Base-by-base conservation (phyloP, 1,140 invertebrate genomes). In the Acromyrmex charruanus region DNA sequence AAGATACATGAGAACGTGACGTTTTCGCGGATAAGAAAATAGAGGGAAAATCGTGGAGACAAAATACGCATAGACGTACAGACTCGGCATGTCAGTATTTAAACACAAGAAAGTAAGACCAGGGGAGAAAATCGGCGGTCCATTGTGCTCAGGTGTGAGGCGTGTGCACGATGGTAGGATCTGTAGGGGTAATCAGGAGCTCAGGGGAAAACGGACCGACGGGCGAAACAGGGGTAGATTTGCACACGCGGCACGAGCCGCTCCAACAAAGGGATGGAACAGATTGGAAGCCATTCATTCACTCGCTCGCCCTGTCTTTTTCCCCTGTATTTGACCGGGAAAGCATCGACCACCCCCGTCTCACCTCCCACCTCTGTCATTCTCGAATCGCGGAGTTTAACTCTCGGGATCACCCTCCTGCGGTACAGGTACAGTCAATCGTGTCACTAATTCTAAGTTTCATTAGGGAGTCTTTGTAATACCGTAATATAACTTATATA, bases 221-320 rank as follows among this genome's bases (percentile, higher is more conserved):
- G 82, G 90, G 59, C 12, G 14, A 75, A 72, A 75, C 84, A 68
- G 68, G 89, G 92, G 89, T 86, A 77, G 91, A 86, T 95, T 95
- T 95, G 95, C 94, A 93, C 94, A 94, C 94, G 94, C 95, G 95
- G 93, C 95, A 95, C 95, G 94, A 94, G 94, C 92, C 94, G 91
- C 89, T 77, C 66, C 89, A 92, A 93, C 93, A 94, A 94, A 94
- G 94, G 92, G 90, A 93, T 91, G 89, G 89, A 90, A 90, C 90
- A 90, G 90, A 90, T 91, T 90, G 89, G 90, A 88, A 91, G 89
- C 92, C 92, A 92, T 87, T 91, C 72, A 86, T 77, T 77, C 86
- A 84, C 74, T 85, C 89, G 66, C 65, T 63, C 61, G 51, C 35
- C 88, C 61, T 88, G 80, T 92, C 89, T 91, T 93, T 91, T 92